Conservation (phyloP, 2,113 vertebrate species). For the Cyrtonyx montezumae region DNA sequence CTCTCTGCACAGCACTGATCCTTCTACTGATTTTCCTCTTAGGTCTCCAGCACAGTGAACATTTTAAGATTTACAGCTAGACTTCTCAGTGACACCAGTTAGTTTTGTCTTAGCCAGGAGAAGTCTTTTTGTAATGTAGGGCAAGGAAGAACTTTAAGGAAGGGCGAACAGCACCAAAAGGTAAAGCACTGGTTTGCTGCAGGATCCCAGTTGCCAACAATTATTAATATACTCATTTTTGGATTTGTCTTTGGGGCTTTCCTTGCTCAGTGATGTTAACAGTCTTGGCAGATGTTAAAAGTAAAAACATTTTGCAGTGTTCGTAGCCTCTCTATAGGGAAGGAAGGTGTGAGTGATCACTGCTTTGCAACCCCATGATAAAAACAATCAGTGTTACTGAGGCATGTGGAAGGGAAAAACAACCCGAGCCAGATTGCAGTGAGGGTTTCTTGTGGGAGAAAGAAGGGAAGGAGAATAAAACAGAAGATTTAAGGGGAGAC, state of each 20-base stretch:
- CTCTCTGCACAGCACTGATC: neutral
- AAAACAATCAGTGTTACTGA: slow-evolving; percentile 57
- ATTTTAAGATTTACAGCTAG: slow-evolving; percentile 29
- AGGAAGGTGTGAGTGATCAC: slow-evolving; percentile 77
- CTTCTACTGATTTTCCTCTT: slow-evolving; percentile 32
- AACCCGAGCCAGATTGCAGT: slow-evolving; percentile 19
- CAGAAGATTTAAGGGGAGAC: slow-evolving; percentile 71
- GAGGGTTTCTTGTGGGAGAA: neutral
- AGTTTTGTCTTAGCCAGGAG: slow-evolving; percentile 35
- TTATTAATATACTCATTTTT: slow-evolving; percentile 75
- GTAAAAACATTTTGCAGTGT: slow-evolving; percentile 66
- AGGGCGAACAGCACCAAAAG: slow-evolving; percentile 68
- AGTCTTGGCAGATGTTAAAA: slow-evolving; percentile 79
- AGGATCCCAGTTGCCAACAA: slow-evolving; percentile 68
- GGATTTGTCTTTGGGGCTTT: slow-evolving; percentile 72
- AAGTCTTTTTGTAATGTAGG: slow-evolving; percentile 49
- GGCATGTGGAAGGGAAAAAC: slow-evolving; percentile 59
- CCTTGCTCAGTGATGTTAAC: slow-evolving; percentile 39
- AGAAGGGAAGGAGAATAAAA: slow-evolving; percentile 38
- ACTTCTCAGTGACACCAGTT: slow-evolving; percentile 30
- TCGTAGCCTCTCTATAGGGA: slow-evolving; percentile 66
- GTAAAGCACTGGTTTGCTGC: slow-evolving; percentile 19
- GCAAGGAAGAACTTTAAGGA: slow-evolving; percentile 60
- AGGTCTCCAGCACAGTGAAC: neutral
- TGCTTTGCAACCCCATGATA: slow-evolving; percentile 58